These are phyloP conservation scores for Hucho hucho DNA, from an alignment of 2,113 vertebrate species.

Conservation along the genomic window DNA sequence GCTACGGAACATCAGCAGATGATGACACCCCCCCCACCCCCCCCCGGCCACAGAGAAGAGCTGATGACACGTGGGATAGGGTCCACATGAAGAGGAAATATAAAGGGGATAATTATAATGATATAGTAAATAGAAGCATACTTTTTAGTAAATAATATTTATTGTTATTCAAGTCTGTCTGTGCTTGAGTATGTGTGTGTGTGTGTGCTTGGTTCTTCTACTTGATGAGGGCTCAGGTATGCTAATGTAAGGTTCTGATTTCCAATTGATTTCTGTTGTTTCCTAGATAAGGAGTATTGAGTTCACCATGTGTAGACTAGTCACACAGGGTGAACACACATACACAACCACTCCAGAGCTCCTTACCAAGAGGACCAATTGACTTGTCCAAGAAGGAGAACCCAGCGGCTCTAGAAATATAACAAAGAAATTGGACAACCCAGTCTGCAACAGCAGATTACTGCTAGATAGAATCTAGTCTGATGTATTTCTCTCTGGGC, in stretches of 20 bases:
- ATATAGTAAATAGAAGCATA: constrained; percentile 57
- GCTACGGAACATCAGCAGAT: constrained; percentile 56
- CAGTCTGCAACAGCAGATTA: background rate
- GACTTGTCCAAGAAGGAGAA: background rate
- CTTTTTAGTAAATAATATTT: background rate
- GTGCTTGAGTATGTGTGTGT: background rate
- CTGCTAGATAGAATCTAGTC: background rate
- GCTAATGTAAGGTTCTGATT: constrained; percentile 32
- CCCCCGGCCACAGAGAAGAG: constrained; percentile 59
- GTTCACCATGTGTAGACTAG: background rate
- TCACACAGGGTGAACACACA: constrained; percentile 18
- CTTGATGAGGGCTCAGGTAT: constrained; percentile 17
- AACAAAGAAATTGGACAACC: background rate
- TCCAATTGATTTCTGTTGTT: constrained; percentile 25
- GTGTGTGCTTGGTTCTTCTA: background rate
- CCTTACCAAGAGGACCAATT: constrained; percentile 16
- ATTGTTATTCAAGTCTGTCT: background rate
- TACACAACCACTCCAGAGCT: background rate
- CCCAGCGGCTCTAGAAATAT: too few species aligned
- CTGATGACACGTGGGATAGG: constrained; percentile 77
- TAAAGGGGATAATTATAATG: constrained; percentile 71
- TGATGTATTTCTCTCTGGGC: constrained; percentile 4
- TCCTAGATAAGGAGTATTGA: constrained; percentile 30
- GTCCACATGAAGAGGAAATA: constrained; percentile 67
- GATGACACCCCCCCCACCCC: constrained; percentile 67